These are phyloP conservation scores for Pollenia amentaria DNA, from an alignment of 2,888 invertebrate species.

Conservation along the genomic window DNA sequence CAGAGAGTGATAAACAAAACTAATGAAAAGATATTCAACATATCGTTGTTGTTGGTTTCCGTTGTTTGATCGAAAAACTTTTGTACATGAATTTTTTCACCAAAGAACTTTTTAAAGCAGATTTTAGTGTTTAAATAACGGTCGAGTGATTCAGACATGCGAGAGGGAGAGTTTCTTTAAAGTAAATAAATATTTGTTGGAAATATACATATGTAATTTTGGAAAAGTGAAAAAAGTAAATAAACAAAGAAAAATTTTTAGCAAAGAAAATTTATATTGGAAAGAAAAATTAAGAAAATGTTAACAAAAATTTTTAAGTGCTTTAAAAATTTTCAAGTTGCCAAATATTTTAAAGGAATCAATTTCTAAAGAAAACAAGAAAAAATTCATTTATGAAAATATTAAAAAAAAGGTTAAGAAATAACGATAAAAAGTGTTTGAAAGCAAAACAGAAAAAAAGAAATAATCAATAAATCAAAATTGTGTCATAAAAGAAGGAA, in stretches of 20 bases:
- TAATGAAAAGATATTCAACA: conserved; percentile 21
- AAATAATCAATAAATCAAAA: conserved; percentile 23
- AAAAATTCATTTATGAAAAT: neutral
- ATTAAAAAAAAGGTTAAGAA: conserved; percentile 16
- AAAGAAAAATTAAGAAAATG: conserved; percentile 49
- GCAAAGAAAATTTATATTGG: conserved; percentile 11
- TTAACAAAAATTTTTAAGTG: conserved; percentile 58
- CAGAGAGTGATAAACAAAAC: conserved; percentile 1
- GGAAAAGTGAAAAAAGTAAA: conserved; percentile 24
- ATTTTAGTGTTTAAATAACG: conserved; percentile 70
- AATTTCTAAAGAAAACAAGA: conserved; percentile 12
- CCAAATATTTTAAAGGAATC: conserved; percentile 30
- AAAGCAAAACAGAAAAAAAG: conserved; percentile 32
- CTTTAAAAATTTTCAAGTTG: conserved; percentile 60
- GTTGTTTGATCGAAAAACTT: conserved; percentile 47
- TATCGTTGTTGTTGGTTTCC: conserved; percentile 34
- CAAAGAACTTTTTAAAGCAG: conserved; percentile 57
- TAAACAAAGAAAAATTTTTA: conserved; percentile 23
- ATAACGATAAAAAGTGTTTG: neutral
- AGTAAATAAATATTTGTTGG: neutral
- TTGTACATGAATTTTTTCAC: conserved; percentile 38
- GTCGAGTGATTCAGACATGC: conserved; percentile 52
- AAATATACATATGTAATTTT: neutral
- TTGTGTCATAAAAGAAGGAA: conserved; percentile 48
- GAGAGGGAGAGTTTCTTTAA: neutral